Conservation (phyloP, 2,113 vertebrate genomes). For the Chunga burmeisteri region DNA sequence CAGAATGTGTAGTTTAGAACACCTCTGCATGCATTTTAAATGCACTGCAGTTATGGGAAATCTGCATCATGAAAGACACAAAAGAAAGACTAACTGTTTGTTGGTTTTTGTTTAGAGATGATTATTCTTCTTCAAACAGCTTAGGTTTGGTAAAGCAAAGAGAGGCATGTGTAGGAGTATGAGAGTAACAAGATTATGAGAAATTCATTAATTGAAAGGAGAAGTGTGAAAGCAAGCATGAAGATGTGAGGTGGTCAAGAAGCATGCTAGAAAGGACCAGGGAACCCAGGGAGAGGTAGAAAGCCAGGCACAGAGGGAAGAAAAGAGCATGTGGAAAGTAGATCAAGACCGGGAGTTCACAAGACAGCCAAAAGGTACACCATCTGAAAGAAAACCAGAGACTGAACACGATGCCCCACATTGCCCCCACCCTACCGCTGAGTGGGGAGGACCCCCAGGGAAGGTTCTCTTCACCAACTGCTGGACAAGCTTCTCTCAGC, state of each 20-base stretch:
- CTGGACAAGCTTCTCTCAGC: background rate
- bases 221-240: background rate
- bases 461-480: background rate
- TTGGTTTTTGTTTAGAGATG: background rate
- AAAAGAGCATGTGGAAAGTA: background rate
- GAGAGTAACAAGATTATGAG: background rate
- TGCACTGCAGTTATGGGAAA: background rate
- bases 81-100: background rate
- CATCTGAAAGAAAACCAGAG: background rate
- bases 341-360: background rate
- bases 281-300: background rate
- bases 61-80: background rate
- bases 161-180: accelerated
- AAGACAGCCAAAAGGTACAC: background rate
- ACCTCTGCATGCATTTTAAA: background rate
- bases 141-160: background rate
- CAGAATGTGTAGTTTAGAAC: background rate
- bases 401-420: background rate
- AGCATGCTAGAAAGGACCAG: background rate
- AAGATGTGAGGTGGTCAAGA: background rate
- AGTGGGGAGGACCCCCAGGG: background rate
- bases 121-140: background rate
- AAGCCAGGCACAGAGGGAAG: background rate
- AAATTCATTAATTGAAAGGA: background rate
- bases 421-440: background rate